Evolutionary conservation across 2,888 invertebrate species (phyloP).

Genomic region (Tetragnatha montana): DNA sequence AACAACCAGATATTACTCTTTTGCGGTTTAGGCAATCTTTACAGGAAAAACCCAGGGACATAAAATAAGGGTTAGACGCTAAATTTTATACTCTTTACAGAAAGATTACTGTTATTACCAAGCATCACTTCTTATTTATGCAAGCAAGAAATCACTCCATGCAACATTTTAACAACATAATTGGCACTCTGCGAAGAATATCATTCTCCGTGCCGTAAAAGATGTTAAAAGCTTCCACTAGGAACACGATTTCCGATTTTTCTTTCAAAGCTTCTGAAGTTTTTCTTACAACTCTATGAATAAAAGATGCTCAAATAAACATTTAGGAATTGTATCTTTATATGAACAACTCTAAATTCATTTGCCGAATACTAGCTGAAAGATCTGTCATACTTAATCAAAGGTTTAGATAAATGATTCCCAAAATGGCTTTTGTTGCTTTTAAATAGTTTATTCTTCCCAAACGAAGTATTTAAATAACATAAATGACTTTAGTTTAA

Average conservation of each 20-base stretch:
- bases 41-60: too few species aligned
- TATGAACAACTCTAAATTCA: not conserved
- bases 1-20: too few species aligned
- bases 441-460: too few species aligned
- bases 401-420: too few species aligned
- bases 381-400: too few species aligned
- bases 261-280: not conserved
- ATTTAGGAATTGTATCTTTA: not conserved
- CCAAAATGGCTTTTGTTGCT: too few species aligned
- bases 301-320: not conserved
- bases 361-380: too few species aligned
- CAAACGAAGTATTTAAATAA: too few species aligned
- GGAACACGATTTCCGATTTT: not conserved
- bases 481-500: too few species aligned
- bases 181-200: not conserved
- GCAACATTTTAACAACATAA: constrained; percentile 33
- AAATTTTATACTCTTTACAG: not conserved
- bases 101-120: constrained; percentile 24
- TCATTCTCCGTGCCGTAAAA: not conserved
- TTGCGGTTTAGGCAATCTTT: too few species aligned
- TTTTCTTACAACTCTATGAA: not conserved
- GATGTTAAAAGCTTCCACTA: not conserved
- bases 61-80: not conserved
- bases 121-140: not conserved
- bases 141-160: constrained; percentile 9